Conservation (phyloP, 2,797 vertebrate species). For the Cyprinella venusta region DNA sequence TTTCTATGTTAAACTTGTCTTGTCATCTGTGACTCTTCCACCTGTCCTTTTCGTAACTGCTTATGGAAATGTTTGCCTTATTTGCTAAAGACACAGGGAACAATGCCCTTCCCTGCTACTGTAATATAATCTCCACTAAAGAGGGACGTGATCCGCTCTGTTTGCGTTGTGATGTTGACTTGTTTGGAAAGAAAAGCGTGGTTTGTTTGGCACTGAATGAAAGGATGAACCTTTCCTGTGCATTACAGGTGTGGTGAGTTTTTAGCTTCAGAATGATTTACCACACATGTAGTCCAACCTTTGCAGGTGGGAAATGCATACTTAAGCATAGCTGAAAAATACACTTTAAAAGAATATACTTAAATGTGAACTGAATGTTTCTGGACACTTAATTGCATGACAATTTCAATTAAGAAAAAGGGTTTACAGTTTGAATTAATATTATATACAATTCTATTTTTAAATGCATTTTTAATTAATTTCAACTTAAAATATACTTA, state of each 20-base stretch:
- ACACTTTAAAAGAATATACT: neutral
- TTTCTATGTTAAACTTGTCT: conserved; percentile 29
- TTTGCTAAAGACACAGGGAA: conserved; percentile 47
- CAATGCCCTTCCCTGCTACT: conserved; percentile 46
- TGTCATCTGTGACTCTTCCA: conserved; percentile 52
- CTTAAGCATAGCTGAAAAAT: neutral
- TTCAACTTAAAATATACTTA: no score
- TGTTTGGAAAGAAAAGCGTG: conserved; percentile 20
- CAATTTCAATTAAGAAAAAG: neutral
- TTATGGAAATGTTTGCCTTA: conserved; percentile 49
- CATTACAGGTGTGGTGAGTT: conserved; percentile 14
- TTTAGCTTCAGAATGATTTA: conserved; percentile 6
- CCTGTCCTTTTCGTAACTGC: conserved; percentile 53
- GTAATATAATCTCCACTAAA: conserved; percentile 53
- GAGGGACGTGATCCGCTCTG: conserved; percentile 19
- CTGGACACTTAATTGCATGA: neutral
- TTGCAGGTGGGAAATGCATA: no score
- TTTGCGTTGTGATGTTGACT: conserved; percentile 29
- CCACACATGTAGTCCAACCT: neutral
- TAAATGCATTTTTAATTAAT: no score
- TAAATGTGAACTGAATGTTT: neutral
- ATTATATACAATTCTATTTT: neutral
- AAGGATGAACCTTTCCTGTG: conserved; percentile 11
- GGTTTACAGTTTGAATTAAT: neutral
- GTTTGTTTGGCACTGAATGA: conserved; percentile 28